Conservation (phyloP, 2,797 vertebrate genomes). For the Ataeniobius toweri region DNA sequence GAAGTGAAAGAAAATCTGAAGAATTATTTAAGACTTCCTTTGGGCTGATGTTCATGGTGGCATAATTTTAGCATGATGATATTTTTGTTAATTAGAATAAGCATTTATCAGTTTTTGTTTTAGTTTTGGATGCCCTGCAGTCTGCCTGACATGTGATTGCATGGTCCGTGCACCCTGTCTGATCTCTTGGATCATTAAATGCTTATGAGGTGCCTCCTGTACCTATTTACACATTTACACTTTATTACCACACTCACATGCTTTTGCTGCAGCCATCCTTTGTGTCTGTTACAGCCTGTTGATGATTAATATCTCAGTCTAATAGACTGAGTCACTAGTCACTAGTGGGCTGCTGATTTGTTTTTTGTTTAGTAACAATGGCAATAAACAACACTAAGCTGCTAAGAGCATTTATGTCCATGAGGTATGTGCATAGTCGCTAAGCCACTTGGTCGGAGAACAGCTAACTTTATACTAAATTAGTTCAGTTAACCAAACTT, state of each 20-base stretch:
- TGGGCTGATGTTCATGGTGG: background rate
- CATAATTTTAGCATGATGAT: background rate
- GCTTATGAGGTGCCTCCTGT: conserved; percentile 28
- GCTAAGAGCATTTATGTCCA: conserved; percentile 11
- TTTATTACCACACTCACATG: conserved; percentile 45
- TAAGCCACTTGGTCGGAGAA: conserved; percentile 1
- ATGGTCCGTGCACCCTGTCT: conserved; percentile 59
- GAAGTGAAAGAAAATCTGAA: too few relatives aligned
- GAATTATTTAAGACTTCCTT: background rate
- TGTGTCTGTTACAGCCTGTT: conserved; percentile 17
- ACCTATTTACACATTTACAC: conserved; percentile 64
- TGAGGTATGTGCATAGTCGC: background rate
- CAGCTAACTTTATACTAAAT: background rate
- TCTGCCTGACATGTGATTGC: conserved; percentile 6
- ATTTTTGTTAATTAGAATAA: background rate
- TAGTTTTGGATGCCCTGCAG: background rate
- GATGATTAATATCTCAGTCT: conserved; percentile 4
- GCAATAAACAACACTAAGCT: conserved; percentile 7
- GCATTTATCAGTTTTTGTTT: background rate
- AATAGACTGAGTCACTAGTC: background rate
- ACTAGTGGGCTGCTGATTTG: background rate
- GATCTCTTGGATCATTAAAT: conserved; percentile 54
- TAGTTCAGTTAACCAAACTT: background rate
- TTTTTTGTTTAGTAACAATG: background rate
- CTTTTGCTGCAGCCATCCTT: background rate